Percentiles rank a stretch among this genome's conserved stretches.
phyloP scores from a whole-genome alignment of 2,888 invertebrate species.

The Molorchus minor region DNA sequence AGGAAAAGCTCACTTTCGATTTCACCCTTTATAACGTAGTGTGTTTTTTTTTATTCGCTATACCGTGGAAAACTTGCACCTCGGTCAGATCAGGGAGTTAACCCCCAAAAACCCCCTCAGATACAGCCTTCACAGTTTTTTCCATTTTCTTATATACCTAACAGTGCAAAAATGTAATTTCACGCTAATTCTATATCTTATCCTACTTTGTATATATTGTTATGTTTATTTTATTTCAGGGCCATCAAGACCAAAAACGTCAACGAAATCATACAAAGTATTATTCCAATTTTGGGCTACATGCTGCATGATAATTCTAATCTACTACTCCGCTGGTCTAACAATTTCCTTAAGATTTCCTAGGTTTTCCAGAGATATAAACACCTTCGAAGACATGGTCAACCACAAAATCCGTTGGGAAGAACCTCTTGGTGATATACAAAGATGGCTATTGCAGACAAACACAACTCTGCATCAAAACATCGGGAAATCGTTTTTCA shows the following conservation, averaged over 20 bases:
- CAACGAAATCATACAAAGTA: conserved; percentile 17
- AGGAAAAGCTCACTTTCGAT: too few relatives aligned
- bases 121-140: too few relatives aligned
- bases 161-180: too few relatives aligned
- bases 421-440: conserved; percentile 28
- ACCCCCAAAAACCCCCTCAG: too few relatives aligned
- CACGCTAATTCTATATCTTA: too few relatives aligned
- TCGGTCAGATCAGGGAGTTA: too few relatives aligned
- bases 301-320: conserved; percentile 35
- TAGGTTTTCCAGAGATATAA: conserved; percentile 36
- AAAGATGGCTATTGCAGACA: conserved; percentile 31
- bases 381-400: conserved; percentile 42
- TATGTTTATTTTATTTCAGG: not conserved
- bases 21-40: too few relatives aligned
- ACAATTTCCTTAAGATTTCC: conserved; percentile 41
- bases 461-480: conserved; percentile 21
- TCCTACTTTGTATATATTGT: too few relatives aligned
- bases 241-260: not conserved
- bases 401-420: conserved; percentile 39
- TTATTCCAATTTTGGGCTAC: conserved; percentile 31
- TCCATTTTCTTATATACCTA: too few relatives aligned
- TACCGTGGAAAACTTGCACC: too few relatives aligned
- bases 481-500: conserved; percentile 25
- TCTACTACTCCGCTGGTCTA: conserved; percentile 42
- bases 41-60: too few relatives aligned